Evolutionary conservation across 2,888 invertebrate genomes (phyloP).

Genomic region (Cephus runcator): DNA sequence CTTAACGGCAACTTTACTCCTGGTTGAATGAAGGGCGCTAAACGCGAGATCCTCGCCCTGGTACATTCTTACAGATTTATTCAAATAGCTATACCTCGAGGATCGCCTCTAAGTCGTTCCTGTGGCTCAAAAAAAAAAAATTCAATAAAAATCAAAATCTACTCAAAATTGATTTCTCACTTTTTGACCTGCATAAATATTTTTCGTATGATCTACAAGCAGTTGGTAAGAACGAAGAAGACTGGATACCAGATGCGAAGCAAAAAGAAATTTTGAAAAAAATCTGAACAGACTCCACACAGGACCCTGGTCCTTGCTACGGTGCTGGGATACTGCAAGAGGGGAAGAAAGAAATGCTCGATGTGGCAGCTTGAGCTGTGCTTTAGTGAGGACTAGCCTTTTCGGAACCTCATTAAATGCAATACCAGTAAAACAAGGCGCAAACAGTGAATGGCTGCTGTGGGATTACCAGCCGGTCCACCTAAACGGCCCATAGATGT

Average conservation of each 20-base stretch:
- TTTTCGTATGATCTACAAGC: not conserved
- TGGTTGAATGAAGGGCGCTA: slow-evolving; percentile 10
- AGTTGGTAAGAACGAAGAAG: not conserved
- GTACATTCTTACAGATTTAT: not conserved
- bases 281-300: not conserved
- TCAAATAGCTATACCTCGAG: not conserved
- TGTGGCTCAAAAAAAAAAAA: not conserved
- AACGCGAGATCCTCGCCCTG: slow-evolving; percentile 1
- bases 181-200: not conserved
- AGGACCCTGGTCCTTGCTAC: not conserved
- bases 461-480: slow-evolving; percentile 19
- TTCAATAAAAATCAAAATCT: not conserved
- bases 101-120: not conserved
- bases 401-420: slow-evolving; percentile 55
- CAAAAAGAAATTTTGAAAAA: not conserved
- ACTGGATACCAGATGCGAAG: not conserved
- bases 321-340: not conserved
- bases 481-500: slow-evolving; percentile 36
- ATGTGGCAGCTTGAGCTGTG: slow-evolving; percentile 14
- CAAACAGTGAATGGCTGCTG: slow-evolving; percentile 47
- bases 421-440: slow-evolving; percentile 60
- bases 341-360: slow-evolving; percentile 9
- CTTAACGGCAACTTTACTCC: slow-evolving; percentile 14
- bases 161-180: not conserved
- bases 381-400: not conserved